phyloP scores from a whole-genome alignment of 2,113 vertebrate genomes.

The Falcunculus frontatus region DNA sequence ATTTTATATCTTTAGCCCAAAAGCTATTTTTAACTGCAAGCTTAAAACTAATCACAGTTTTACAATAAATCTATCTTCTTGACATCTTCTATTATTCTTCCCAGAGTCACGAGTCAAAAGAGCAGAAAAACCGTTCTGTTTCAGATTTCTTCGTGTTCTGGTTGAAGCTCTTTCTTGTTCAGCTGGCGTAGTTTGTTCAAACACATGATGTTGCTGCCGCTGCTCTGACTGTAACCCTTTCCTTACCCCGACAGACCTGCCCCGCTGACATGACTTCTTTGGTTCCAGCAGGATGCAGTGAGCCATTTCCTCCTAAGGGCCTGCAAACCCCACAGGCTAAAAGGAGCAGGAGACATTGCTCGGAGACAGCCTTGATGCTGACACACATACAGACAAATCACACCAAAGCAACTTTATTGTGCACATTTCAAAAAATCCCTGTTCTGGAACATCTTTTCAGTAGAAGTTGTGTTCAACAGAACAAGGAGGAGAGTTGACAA shows the following conservation, averaged over 20 bases:
- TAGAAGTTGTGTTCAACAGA: background rate
- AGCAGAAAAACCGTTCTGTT: background rate
- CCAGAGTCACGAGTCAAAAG: background rate
- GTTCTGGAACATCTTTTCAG: background rate
- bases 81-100: background rate
- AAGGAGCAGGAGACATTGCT: background rate
- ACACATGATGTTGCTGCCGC: background rate
- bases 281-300: background rate
- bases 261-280: fast-evolving
- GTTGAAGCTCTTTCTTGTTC: background rate
- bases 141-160: background rate
- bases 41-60: background rate
- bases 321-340: background rate
- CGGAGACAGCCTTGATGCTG: background rate
- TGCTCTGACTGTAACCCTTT: background rate
- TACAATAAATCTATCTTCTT: background rate
- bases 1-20: background rate
- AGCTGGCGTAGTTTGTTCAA: background rate
- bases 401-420: background rate
- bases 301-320: background rate
- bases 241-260: background rate
- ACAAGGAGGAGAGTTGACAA: background rate
- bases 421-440: background rate
- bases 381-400: background rate
- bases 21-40: background rate